A percentile compares a stretch with the other conserved stretches of the same genome.
Conservation (phyloP, 2,797 vertebrate species). For the Poecilia velifera region DNA sequence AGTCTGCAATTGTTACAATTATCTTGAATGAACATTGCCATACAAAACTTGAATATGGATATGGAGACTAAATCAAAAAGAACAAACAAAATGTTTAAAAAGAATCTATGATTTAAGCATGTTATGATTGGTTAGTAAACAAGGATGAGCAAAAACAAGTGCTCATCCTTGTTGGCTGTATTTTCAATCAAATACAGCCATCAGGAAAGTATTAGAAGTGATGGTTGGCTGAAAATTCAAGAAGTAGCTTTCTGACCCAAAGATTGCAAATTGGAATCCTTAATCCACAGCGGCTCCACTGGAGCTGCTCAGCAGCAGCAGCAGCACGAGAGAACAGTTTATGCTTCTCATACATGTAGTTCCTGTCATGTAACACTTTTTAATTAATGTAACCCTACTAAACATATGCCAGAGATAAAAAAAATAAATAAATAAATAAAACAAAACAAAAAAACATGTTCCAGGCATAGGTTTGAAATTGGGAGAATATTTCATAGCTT, state of each 20-base stretch:
- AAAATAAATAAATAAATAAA: too few species aligned
- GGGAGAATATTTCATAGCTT: slow-evolving; percentile 41
- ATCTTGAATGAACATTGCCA: background rate
- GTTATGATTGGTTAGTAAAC: background rate
- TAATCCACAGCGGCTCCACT: slow-evolving; percentile 57
- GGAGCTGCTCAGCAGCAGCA: slow-evolving; percentile 39
- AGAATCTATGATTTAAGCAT: background rate
- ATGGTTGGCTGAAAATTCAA: slow-evolving; percentile 43
- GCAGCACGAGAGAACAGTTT: slow-evolving; percentile 6
- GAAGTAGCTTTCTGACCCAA: slow-evolving; percentile 39
- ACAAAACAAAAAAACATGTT: background rate
- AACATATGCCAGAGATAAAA: background rate
- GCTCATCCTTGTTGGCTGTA: too few species aligned
- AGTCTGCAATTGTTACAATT: background rate
- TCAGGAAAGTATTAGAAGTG: slow-evolving; percentile 19
- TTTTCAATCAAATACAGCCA: slow-evolving; percentile 5
- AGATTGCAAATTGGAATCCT: slow-evolving; percentile 54
- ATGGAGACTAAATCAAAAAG: background rate
- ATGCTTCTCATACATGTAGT: background rate
- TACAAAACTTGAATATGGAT: background rate
- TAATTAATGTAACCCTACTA: background rate
- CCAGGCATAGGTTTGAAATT: slow-evolving; percentile 24
- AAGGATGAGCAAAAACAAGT: background rate
- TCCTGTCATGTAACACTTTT: slow-evolving; percentile 12
- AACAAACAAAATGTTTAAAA: background rate